Base-by-base conservation (phyloP, 2,113 vertebrate genomes). In the Seriola rivoliana region DNA sequence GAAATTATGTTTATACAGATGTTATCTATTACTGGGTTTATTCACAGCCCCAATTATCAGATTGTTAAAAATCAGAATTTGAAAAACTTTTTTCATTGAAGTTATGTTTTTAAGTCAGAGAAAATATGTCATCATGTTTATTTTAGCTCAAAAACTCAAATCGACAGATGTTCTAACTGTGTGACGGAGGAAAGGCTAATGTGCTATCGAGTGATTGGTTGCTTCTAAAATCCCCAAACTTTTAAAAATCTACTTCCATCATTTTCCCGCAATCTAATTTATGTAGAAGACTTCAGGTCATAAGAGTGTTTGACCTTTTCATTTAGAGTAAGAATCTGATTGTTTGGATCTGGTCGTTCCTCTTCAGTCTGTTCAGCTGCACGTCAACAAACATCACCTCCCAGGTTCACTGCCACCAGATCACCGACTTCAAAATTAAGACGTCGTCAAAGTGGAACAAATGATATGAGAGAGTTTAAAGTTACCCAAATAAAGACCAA, bases 1-100 rank as follows among this genome's bases (percentile, higher is more conserved):
- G 65, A 75, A 73, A 59, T 63, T 36, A 68, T 87, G 48, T 87
- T 76, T 71, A 78, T 87, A 52, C 54, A 73, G 76, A 88, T 65
- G 14, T 71, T 54, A 76, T 69, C 12, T 25, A 66, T 60, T 2
- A 4, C 40, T 52, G 23, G 63, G 67, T 70, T 75, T 42, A 64
- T 73, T 14, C 80, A 73, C 60, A 71, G 21, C 67, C 52, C 65
- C 29, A 75, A 57, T 62, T 34, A 77, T 59, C 21, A 13, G n/a
- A 60, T 55, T 46, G 3, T 46, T 21, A 6, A n/a, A 60, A 76
- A 16, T 63, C 69, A 21, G 8, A 34, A 64, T 48, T 17, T 32
- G 19, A 40, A 29, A 64, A 58, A 21, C 2, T 42, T 71, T 1
- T 66, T 25, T 9, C 2, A 23, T n/a, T 34, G 40, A 64, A 3